phyloP scores from a whole-genome alignment of 37 sponge, comb jelly and placozoan species.

The Geodia barretti region DNA sequence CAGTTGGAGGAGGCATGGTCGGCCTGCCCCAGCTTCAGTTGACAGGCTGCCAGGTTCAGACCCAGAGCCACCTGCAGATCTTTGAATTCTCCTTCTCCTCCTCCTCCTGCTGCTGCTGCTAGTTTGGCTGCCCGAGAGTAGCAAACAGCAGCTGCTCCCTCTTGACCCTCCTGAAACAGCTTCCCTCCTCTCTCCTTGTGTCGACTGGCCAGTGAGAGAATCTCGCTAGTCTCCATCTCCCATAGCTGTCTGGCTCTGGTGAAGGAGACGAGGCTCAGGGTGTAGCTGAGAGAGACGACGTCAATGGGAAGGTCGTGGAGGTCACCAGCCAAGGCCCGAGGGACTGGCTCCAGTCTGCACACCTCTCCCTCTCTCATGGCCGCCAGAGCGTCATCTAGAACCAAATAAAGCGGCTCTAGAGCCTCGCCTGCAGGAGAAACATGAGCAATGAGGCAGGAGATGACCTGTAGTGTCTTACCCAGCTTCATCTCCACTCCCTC shows the following conservation, averaged over 20 bases:
- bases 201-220: conserved; percentile 25
- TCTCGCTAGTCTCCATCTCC: conserved; percentile 32
- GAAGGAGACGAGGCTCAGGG: conserved; percentile 31
- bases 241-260: conserved; percentile 45
- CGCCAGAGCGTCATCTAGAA: conserved; percentile 23
- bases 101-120: conserved; percentile 8
- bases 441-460: too few species aligned
- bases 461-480: conserved; percentile 31
- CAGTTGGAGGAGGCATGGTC: conserved; percentile 46
- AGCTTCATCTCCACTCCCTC: neutral
- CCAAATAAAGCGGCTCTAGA: neutral
- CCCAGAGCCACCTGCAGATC: conserved; percentile 14
- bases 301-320: neutral
- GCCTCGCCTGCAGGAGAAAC: conserved; percentile 19
- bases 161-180: conserved; percentile 18
- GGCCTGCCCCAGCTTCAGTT: conserved; percentile 52
- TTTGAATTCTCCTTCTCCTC: neutral
- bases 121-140: conserved; percentile 65
- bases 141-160: conserved; percentile 25
- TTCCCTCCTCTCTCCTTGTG: conserved; percentile 50
- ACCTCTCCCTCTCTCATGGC: conserved; percentile 46
- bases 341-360: neutral
- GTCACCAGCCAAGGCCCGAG: neutral
- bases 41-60: conserved; percentile 73
- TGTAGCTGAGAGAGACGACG: neutral